These are phyloP conservation scores for Strongylocentrotus purpuratus DNA, from an alignment of 35 echinoderm and acorn worm genomes.

Conservation along the genomic window DNA sequence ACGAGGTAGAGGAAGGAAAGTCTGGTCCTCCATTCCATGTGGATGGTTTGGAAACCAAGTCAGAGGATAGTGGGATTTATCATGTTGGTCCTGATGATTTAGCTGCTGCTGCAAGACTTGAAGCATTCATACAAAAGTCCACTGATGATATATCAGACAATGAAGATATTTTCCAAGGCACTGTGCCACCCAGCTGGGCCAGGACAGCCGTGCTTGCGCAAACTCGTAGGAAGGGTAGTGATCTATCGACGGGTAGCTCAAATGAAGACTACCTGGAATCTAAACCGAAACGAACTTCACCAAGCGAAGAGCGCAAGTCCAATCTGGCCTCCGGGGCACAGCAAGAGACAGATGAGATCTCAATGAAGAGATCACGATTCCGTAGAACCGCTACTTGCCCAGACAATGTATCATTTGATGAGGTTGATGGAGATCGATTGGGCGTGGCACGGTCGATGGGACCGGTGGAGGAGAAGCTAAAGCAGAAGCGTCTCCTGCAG, in stretches of 20 bases:
- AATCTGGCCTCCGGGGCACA: neutral
- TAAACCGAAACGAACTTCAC: slow-evolving; percentile 64
- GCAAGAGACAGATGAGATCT: slow-evolving; percentile 44
- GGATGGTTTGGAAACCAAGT: slow-evolving; percentile 87
- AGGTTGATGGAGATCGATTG: slow-evolving; percentile 44
- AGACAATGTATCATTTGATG: slow-evolving; percentile 66
- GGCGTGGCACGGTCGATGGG: slow-evolving; percentile 28
- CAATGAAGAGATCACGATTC: slow-evolving; percentile 52
- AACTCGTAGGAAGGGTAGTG: slow-evolving; percentile 71
- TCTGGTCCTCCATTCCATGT: slow-evolving; percentile 61
- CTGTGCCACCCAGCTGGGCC: slow-evolving; percentile 45
- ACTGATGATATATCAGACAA: slow-evolving; percentile 79
- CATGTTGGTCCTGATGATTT: slow-evolving; percentile 69
- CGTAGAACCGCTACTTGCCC: slow-evolving; percentile 74
- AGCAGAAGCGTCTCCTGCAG: slow-evolving; percentile 54
- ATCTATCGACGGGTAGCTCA: slow-evolving; percentile 85
- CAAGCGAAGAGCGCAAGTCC: slow-evolving; percentile 3
- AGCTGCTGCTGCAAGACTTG: slow-evolving; percentile 52
- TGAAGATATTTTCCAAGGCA: slow-evolving; percentile 74
- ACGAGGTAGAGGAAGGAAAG: slow-evolving; percentile 61
- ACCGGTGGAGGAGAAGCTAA: slow-evolving; percentile 68
- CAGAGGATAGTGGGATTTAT: slow-evolving; percentile 91
- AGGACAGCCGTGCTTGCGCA: slow-evolving; percentile 52
- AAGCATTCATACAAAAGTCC: slow-evolving; percentile 50
- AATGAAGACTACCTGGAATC: slow-evolving; percentile 86